Percentiles rank a stretch among this genome's conserved stretches.
These are phyloP conservation scores for Catagonus wagneri DNA, from an alignment of 2,113 vertebrate genomes.

Conservation along the genomic window DNA sequence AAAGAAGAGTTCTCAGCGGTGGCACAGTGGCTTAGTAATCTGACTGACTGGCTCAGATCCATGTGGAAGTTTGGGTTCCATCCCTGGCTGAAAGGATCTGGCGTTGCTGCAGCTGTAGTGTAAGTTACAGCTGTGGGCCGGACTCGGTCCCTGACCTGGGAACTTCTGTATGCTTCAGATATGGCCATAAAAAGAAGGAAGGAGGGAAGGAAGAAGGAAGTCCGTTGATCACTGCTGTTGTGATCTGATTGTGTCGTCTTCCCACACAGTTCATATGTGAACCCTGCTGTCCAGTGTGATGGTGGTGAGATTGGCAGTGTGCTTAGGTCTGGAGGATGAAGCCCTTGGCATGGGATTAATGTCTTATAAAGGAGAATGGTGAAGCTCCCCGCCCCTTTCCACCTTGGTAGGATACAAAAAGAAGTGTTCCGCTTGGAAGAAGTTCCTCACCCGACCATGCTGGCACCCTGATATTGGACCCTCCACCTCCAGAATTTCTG, in stretches of 20 bases:
- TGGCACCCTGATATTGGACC: not conserved
- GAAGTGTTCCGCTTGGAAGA: not conserved
- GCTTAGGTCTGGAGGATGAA: not conserved
- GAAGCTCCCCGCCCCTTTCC: not conserved
- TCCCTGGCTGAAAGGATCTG: too few relatives aligned
- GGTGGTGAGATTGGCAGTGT: not conserved
- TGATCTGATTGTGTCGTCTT: not conserved
- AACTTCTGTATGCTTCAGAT: too few relatives aligned
- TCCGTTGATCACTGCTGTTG: not conserved
- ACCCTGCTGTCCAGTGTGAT: not conserved
- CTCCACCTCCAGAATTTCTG: not conserved
- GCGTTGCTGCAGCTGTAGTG: too few relatives aligned
- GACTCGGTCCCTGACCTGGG: too few relatives aligned
- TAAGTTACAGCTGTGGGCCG: too few relatives aligned
- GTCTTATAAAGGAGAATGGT: not conserved
- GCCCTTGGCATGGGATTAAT: not conserved
- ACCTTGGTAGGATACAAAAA: not conserved
- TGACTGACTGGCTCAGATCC: too few relatives aligned
- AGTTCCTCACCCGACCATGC: not conserved
- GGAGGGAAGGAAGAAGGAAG: not conserved
- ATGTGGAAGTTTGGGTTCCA: too few relatives aligned
- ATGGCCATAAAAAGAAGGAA: too few relatives aligned
- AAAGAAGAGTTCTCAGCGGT: not conserved
- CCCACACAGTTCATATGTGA: not conserved
- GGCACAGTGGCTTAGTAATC: too few relatives aligned